phyloP scores from a whole-genome alignment of 2,113 vertebrate genomes.

The Arothron firmamentum region DNA sequence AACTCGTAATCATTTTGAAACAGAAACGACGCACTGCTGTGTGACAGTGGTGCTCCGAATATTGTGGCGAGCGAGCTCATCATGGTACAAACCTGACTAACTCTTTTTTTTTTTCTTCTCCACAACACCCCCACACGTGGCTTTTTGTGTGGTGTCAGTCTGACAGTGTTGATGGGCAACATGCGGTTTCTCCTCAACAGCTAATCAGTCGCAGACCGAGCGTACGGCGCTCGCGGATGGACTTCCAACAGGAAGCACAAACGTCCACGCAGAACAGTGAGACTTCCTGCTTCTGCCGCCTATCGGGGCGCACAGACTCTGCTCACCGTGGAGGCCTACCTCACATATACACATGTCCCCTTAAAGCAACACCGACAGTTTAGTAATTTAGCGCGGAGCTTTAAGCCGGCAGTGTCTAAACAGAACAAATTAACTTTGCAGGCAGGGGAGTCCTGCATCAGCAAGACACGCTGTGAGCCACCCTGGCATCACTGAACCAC shows the following conservation, averaged over 20 bases:
- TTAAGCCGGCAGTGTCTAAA: constrained; percentile 28
- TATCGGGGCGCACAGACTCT: constrained; percentile 54
- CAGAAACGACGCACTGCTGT: neutral
- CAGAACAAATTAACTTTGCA: constrained; percentile 42
- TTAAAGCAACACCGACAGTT: constrained; percentile 48
- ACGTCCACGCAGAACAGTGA: constrained; percentile 24
- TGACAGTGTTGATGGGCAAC: constrained; percentile 59
- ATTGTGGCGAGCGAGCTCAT: constrained; percentile 22
- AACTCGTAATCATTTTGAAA: no score
- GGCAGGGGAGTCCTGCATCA: constrained; percentile 19
- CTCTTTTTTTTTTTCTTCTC: constrained; percentile 3
- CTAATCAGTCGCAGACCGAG: constrained; percentile 55
- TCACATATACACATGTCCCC: constrained; percentile 15
- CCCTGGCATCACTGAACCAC: constrained; percentile 51
- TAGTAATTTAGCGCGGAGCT: constrained; percentile 40
- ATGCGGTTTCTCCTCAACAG: constrained; percentile 51
- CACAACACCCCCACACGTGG: constrained; percentile 10
- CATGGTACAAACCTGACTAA: constrained; percentile 1
- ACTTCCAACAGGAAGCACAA: constrained; percentile 55
- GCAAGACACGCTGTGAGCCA: constrained; percentile 20
- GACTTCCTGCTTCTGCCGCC: constrained; percentile 58
- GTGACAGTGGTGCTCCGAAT: constrained; percentile 4
- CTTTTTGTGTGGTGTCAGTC: constrained; percentile 34
- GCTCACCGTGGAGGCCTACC: constrained; percentile 8
- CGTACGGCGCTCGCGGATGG: constrained; percentile 23